Evolutionary conservation across 1,140 invertebrate genomes (phyloP), one percentile per base, ranked within the genome.

Genomic region (Elymnias hypermnestra): DNA sequence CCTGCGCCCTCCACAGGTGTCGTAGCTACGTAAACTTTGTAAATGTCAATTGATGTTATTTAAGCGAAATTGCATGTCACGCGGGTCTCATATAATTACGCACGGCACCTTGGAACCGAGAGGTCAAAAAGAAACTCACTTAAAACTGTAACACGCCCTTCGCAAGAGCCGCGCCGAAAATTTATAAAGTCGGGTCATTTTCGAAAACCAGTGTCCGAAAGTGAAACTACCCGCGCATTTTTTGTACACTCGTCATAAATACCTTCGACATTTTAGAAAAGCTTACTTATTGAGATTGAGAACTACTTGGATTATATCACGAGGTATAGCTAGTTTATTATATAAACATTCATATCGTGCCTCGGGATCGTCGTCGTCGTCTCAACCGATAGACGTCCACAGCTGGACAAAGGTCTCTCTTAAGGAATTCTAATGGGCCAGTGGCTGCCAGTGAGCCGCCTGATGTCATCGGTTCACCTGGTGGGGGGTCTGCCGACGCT

Each of bases 111-210:
- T 78, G 78, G 60, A 71, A 63, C n/a, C 72, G 63, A 83, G 81
- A 85, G 81, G 81, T 85, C 81, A 85, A 75, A 84, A 83, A 84
- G 81, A 83, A 84, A 84, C 83, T 84, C 71, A 79, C 72, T 83
- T 81, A 74, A 81, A 83, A 79, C 76, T 83, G 77, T 84, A 84
- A 71, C 81, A 72, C 68, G 78, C 77, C 81, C 77, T 81, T 72
- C 72, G 69, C 63, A 61, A 66, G 67, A 68, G 48, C 57, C 50
- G 67, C 56, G 33, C 53, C 58, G 58, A 54, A 57, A 72, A 74
- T 73, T 79, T 73, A 71, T 75, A 64, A 77, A 78, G 69, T 72
- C 64, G 67, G 74, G 77, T 81, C 75, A 81, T 83, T 84, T 83
- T 82, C 81, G 81, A 83, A 84, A 82, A 84, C 77, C 77, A 73